Base-by-base conservation (phyloP, 2,113 vertebrate genomes). In the Tor tambroides region DNA sequence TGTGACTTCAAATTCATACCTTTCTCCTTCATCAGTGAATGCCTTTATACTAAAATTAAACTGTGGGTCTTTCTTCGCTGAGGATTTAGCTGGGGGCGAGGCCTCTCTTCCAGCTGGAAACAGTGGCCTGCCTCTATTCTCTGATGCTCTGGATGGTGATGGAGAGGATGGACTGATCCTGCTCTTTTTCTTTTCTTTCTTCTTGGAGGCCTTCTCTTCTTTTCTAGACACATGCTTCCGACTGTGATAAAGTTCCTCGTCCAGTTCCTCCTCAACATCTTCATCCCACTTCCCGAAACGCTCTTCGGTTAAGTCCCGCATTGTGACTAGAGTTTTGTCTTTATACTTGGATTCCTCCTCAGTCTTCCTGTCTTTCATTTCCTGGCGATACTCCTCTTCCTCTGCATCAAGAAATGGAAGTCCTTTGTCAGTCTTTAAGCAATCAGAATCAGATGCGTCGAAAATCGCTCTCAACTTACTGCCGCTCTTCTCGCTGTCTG, bases 241-340 rank as follows among this genome's bases (percentile, higher is more conserved):
- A 82, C 95, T 95, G 74, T 95, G 94, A 90, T 98, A 98, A 23
- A 96, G 83, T 89, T 97, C 98, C 75, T 96, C 94, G 69, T 97
- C 95, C 0, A 95, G 93, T 21, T 94, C 85, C 6, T 98, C 97
- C 0, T 93, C 93, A 88, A 94, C 93, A 71, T 93, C 85, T 80
- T 98, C 97, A 0, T 96, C 97, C 98, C 98, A 98, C 51, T 98
- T 99, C 69, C 96, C 96, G 5, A 96, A 93, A 51, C 95, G 94
- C 46, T 92, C 89, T 19, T 91, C 91, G 21, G 96, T 95, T 80
- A 98, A 95, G 11, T 97, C 97, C 82, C 97, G 95, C 77, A 95
- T 90, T 0, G 95, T 94, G 0, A 96, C 81, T 2, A 95, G 80
- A 0, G 94, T 91, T 92, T 97, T 95, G 82, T 92, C 94, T 84